These are phyloP conservation scores for Apis cerana DNA, from an alignment of 1,140 invertebrate species.

Conservation along the genomic window DNA sequence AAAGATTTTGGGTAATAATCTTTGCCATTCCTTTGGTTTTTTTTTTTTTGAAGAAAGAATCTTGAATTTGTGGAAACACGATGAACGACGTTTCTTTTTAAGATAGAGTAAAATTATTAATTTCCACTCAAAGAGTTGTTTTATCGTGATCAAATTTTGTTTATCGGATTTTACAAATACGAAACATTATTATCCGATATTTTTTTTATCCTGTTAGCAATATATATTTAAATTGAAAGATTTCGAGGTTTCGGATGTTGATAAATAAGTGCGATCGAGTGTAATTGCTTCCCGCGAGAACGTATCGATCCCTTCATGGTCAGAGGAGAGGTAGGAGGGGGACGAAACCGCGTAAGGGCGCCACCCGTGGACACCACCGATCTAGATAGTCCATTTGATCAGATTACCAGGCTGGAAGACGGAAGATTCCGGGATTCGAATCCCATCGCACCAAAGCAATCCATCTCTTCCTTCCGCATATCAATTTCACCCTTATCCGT, in stretches of 20 bases:
- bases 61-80: too few relatives aligned
- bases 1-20: too few relatives aligned
- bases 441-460: neutral
- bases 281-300: neutral
- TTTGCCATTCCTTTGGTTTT: too few relatives aligned
- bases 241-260: neutral
- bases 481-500: neutral
- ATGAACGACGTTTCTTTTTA: too few relatives aligned
- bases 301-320: slow-evolving; percentile 9
- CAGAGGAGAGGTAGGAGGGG: neutral
- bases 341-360: neutral
- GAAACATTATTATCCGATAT: neutral
- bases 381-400: slow-evolving; percentile 15
- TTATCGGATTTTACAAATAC: neutral
- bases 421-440: neutral
- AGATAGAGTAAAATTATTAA: too few relatives aligned
- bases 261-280: neutral
- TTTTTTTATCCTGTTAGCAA: neutral
- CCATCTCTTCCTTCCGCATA: neutral
- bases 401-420: slow-evolving; percentile 16
- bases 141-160: too few relatives aligned
- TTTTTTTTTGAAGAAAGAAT: too few relatives aligned
- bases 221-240: neutral
- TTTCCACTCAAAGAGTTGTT: too few relatives aligned
- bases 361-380: slow-evolving; percentile 2